Base-by-base conservation (phyloP, 2,113 vertebrate species). In the Archocentrus centrarchus region DNA sequence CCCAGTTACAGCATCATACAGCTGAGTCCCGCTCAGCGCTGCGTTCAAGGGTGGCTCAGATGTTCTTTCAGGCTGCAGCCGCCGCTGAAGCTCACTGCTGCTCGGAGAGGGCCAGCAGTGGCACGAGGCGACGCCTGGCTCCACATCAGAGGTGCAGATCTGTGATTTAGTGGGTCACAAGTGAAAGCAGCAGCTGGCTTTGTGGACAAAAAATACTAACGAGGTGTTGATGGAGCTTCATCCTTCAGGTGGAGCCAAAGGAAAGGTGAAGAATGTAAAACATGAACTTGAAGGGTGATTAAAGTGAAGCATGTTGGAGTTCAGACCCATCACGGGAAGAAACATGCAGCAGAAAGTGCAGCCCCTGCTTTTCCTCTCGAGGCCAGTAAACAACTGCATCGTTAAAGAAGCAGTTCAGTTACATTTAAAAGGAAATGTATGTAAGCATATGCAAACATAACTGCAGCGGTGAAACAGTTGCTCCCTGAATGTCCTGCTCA, bases 1-100 rank as follows among this genome's bases (percentile, higher is more conserved):
- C 85, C 85, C 60, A 66, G 17, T 75, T 87, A 55, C 68, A 11
- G 68, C 61, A 32, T 47, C 30, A 0, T 30, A 53, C 18, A 17
- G 9, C 78, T 20, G 61, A 8, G 17, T 53, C 47, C 68, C 2
- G 47, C 64, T 70, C 41, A 5, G 44, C 3, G 18, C 47, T 4
- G 6, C 17, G 3, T 53, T 73, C 66, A 53, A 73, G 6, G 47
- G 32, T 18, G 15, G 47, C 8, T 55, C 68, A 53, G 66, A 73
- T 9, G 17, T 35, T 53, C 44, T 53, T 53, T 73, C 47, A 53
- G 53, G 66, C 17, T 73, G 47, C 47, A 50, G 47, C 47, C 14
- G 14, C 14, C 2, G 11, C 47, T 53, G 11, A 44, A 11, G 22
- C 79, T 44, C 10, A 5, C 3, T 13, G 11, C 24, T 1, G 11